Evolutionary conservation across 2,888 invertebrate genomes (phyloP), one percentile per base, ranked within the genome.

Genomic region (Eupithecia subumbrata): DNA sequence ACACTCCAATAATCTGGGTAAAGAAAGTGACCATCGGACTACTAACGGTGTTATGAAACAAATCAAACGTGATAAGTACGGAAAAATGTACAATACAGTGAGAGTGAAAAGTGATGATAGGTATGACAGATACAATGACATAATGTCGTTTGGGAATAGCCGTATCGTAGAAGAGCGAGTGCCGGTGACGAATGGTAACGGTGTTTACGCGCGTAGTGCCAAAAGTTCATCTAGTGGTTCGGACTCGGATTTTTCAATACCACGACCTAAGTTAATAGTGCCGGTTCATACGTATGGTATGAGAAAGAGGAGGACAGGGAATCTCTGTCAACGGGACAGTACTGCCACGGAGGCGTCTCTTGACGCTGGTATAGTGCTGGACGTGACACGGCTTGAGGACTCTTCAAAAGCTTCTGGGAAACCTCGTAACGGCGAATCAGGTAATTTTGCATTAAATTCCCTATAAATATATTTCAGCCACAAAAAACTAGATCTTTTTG

Each of bases 211-310:
- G 68, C 87, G 92, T 82, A 95, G 95, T 92, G 92, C 94, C 72
- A 95, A 95, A 89, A 95, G 93, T 88, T 93, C 94, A 7, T 93
- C 95, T n/a, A 95, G 95, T 84, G 93, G 94, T 77, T 95, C 95
- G 5, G 96, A 96, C 83, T 96, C 96, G 75, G 97, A 97, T 85
- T 98, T 98, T 91, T 96, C 96, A 80, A 98, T 98, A 89, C 98
- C 98, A 7, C 95, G 98, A 84, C 98, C 98, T 48, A 97, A 98
- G 86, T 95, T 98, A 83, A 97, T 98, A 87, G 98, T 98, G 81
- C 98, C 98, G 73, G 97, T 98, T 78, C 98, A 98, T 93, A 98
- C 98, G 40, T 98, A 98, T 87, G 98, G 97, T 74, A 96, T 96
- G 78, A 95, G 97, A 81, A 97, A 97, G 86, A 95, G 98, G 79